A percentile compares a stretch with the other conserved stretches of the same genome.
These are phyloP conservation scores for Nemopilema nomurai DNA, from an alignment of 30 jellyfish, hydroid and myxozoan species.

Conservation along the genomic window DNA sequence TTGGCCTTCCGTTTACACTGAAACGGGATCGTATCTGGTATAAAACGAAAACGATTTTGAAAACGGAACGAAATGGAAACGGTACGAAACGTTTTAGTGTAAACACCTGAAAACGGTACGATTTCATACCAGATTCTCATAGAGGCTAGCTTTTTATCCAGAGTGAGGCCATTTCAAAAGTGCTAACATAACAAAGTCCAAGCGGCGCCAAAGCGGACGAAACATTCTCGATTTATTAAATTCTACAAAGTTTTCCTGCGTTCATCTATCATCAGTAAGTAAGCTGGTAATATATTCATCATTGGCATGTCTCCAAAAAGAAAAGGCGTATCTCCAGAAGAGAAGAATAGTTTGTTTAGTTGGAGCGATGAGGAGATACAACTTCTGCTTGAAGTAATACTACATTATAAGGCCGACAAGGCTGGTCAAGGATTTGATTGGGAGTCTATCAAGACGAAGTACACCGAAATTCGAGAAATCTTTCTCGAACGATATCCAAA, in stretches of 20 bases:
- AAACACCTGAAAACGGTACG: background rate
- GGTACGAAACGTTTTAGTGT: background rate
- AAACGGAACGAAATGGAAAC: background rate
- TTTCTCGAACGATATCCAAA: slow-evolving; percentile 40
- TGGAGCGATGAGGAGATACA: slow-evolving; percentile 45
- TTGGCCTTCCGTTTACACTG: too few species aligned
- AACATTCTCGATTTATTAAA: slow-evolving; percentile 4
- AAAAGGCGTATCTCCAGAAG: slow-evolving; percentile 26
- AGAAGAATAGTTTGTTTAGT: slow-evolving; percentile 15
- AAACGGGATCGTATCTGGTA: too few species aligned
- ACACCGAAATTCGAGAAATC: slow-evolving; percentile 16
- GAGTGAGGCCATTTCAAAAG: slow-evolving; percentile 1
- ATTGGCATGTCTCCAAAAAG: background rate
- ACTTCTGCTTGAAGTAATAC: slow-evolving; percentile 36
- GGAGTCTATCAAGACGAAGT: slow-evolving; percentile 39
- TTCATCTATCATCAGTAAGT: slow-evolving; percentile 1
- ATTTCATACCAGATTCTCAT: slow-evolving; percentile 15
- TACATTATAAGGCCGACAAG: slow-evolving; percentile 37
- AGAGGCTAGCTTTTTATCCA: slow-evolving; percentile 1
- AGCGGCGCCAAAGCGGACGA: slow-evolving; percentile 14
- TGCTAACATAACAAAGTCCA: background rate
- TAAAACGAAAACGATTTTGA: too few species aligned
- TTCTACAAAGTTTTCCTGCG: slow-evolving; percentile 2
- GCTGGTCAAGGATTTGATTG: slow-evolving; percentile 47
- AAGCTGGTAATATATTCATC: background rate